Evolutionary conservation across 2,797 vertebrate species (phyloP).

Genomic region (Paguma larvata): DNA sequence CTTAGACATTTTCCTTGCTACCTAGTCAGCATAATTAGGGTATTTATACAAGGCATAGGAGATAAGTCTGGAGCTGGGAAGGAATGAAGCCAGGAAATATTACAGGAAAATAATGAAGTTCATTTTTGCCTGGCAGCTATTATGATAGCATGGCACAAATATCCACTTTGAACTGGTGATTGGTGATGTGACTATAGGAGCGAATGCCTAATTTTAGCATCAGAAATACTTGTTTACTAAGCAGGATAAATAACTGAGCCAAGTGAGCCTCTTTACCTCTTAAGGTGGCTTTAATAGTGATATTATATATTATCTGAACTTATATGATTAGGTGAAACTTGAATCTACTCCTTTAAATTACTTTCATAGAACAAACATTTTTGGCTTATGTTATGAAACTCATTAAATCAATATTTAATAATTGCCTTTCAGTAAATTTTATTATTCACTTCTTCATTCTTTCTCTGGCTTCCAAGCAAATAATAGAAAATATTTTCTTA

Average conservation of each 20-base stretch:
- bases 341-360: slow-evolving; percentile 51
- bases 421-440: slow-evolving; percentile 41
- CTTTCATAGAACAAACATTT: slow-evolving; percentile 39
- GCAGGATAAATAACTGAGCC: slow-evolving; percentile 14
- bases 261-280: slow-evolving; percentile 4
- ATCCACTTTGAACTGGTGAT: neutral
- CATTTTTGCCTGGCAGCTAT: neutral
- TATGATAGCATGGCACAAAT: neutral
- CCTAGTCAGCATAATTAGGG: slow-evolving; percentile 3
- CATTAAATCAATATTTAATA: slow-evolving; percentile 41
- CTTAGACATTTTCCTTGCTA: slow-evolving; percentile 46
- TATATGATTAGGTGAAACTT: slow-evolving; percentile 12
- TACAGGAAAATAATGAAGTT: slow-evolving; percentile 1
- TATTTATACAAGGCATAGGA: neutral
- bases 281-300: slow-evolving; percentile 8
- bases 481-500: slow-evolving; percentile 55
- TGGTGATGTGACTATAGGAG: neutral
- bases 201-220: neutral
- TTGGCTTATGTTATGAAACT: slow-evolving; percentile 52
- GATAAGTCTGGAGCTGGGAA: neutral
- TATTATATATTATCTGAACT: neutral
- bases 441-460: slow-evolving; percentile 56
- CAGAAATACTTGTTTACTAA: slow-evolving; percentile 14
- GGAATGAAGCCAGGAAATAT: slow-evolving; percentile 33
- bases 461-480: slow-evolving; percentile 51